Conservation (phyloP, 2,888 invertebrate genomes). For the Branchipolynoe longqiensis region DNA sequence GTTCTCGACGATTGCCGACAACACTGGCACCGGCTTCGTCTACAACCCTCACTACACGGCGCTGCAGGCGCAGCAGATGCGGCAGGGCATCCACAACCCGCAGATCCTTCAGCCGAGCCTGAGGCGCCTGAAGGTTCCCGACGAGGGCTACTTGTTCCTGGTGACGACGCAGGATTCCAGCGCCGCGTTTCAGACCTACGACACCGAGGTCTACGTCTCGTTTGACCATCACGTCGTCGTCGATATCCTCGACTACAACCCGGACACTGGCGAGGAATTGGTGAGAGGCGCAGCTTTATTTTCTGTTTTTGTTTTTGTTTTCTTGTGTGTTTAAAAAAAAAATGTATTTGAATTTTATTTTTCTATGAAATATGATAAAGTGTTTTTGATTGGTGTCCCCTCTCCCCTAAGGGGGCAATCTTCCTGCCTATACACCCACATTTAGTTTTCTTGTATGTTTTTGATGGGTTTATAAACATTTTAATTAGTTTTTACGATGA, state of each 20-base stretch:
- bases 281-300: too few species aligned
- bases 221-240: slow-evolving; percentile 70
- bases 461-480: too few species aligned
- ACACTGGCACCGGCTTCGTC: slow-evolving; percentile 92
- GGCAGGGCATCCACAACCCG: slow-evolving; percentile 68
- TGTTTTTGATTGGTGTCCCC: too few species aligned
- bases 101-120: slow-evolving; percentile 1
- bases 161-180: slow-evolving; percentile 15
- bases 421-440: too few species aligned
- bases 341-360: too few species aligned
- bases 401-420: too few species aligned
- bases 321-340: too few species aligned
- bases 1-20: slow-evolving; percentile 86
- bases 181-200: slow-evolving; percentile 39
- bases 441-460: too few species aligned
- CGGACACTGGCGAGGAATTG: slow-evolving; percentile 75
- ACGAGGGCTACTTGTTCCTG: slow-evolving; percentile 58
- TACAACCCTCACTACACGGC: slow-evolving; percentile 93
- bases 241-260: slow-evolving; percentile 80
- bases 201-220: slow-evolving; percentile 61
- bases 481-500: too few species aligned
- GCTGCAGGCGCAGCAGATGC: slow-evolving; percentile 77
- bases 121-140: background rate
- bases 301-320: too few species aligned
- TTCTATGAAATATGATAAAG: too few species aligned